Evolutionary conservation across 2,113 vertebrate species (phyloP), one percentile per base, ranked within the genome.

Genomic region (Gasterosteus aculeatus): DNA sequence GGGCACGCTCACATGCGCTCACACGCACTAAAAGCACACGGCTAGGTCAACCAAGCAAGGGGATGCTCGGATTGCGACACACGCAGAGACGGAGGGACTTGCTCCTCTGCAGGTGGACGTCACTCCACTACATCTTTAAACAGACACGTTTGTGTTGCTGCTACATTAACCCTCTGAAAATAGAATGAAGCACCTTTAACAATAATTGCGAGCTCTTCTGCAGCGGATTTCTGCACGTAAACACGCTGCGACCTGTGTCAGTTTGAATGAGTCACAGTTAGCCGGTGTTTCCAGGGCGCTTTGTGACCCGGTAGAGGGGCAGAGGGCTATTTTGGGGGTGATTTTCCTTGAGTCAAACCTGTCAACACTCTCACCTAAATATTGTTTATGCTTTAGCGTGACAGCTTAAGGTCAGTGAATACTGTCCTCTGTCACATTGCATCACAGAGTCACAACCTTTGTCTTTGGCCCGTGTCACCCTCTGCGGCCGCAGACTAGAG

Each of bases 351-450:
- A 60, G 35, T 63, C 15, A 3, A 53, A 53, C 66, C 18, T 8
- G 7, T 31, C 60, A 72, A 59, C 39, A n/a, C 60, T 57, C 62
- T 33, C 26, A 19, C 18, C 41, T 57, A 76, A 81, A 82, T 77
- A 83, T 60, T 63, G 60, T 86, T 85, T 58, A 69, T 63, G 68
- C 69, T 78, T 77, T 0, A 41, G 26, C 58, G 19, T 10, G 69
- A 81, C 79, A 86, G 72, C 80, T 75, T 78, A 33, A 77, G 78
- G 82, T 86, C 83, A 71, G 54, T 29, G n/a, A 73, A 81, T 63
- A 63, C 58, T 67, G 69, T 78, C 87, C 58, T 72, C 80, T 86
- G 86, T 88, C 88, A 84, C 79, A 22, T 46, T 42, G 46, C 10
- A 79, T 90, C 65, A 72, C 57, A 57, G 18, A 62, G 64, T 73